Base-by-base conservation (phyloP, 2,888 invertebrate species). In the Sinotaia quadrata region DNA sequence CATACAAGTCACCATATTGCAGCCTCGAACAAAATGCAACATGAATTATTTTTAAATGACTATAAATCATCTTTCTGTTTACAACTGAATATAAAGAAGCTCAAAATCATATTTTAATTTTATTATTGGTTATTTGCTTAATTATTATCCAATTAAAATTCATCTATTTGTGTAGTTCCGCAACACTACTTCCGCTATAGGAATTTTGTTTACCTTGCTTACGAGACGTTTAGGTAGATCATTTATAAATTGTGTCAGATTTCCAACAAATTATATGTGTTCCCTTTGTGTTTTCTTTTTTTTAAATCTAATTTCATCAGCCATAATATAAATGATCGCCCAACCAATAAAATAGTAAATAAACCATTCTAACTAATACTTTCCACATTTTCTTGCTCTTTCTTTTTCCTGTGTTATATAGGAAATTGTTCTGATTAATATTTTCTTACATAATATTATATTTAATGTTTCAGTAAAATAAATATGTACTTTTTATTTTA, bases 191-290 rank as follows among this genome's bases (percentile, higher is more conserved):
- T 65, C 65, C 65, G 65, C 44, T 44, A 18, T 52, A 27, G 56
- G 54, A 63, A 18, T 65, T 65, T 65, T 65, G 65, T 65, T 65
- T 65, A 65, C 65, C 65, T 65, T 65, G 56, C 54, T 65, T 56
- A 65, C 65, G 33, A 34, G 44, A 29, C 27, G 24, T 15, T 33
- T 4, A 33, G 21, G 7, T 18, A 34, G 57, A 24, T 47, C 18
- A n/a, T n/a, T 51, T 54, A 12, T n/a, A 24, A 51, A 51, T 51
- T n/a, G 12, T 51, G 21, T 51, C 21, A 51, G 15, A 44, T 44
- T 15, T 18, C 15, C 44, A 44, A n/a, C n/a, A n/a, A n/a, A n/a
- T n/a, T n/a, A n/a, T n/a, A 41, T 41, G 18, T 41, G 10, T 41
- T 41, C 18, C 41, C 41, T 41, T 41, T 41, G 10, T 10, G 41